These are phyloP conservation scores for Valencia hispanica DNA, from an alignment of 2,797 vertebrate genomes.

Conservation along the genomic window DNA sequence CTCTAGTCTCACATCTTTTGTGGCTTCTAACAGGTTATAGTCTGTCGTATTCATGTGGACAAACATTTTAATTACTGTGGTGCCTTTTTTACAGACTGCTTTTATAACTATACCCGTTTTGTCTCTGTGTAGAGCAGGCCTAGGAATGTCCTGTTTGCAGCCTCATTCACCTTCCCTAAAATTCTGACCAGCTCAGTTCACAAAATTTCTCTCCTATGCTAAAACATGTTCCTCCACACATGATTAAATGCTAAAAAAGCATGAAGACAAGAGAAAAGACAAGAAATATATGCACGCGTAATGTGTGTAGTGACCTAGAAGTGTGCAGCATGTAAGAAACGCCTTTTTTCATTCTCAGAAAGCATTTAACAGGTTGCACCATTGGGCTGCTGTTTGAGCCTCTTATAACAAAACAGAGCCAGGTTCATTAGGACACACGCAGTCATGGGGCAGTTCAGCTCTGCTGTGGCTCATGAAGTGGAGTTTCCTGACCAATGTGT, in stretches of 20 bases:
- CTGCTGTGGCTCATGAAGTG: neutral
- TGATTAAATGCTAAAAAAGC: neutral
- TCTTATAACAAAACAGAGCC: neutral
- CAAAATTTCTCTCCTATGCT: neutral
- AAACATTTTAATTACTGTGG: no score
- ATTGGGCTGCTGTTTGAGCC: neutral
- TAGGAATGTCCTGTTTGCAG: neutral
- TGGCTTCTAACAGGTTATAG: neutral
- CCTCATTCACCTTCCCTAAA: neutral
- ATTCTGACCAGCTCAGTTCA: neutral
- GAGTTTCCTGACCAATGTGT: neutral
- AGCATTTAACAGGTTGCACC: neutral
- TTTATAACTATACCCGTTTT: no score
- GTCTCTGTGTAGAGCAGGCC: no score
- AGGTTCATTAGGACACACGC: neutral
- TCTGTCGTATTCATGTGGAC: no score
- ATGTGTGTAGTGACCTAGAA: slow-evolving; percentile 3
- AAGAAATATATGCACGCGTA: neutral
- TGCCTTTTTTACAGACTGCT: no score
- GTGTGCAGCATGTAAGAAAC: neutral
- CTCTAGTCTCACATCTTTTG: neutral
- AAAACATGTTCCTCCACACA: neutral
- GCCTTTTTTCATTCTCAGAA: neutral
- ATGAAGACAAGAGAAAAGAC: neutral
- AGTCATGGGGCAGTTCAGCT: neutral